Conservation (phyloP, 1,140 invertebrate genomes). For the Macrosteles quadrilineatus region DNA sequence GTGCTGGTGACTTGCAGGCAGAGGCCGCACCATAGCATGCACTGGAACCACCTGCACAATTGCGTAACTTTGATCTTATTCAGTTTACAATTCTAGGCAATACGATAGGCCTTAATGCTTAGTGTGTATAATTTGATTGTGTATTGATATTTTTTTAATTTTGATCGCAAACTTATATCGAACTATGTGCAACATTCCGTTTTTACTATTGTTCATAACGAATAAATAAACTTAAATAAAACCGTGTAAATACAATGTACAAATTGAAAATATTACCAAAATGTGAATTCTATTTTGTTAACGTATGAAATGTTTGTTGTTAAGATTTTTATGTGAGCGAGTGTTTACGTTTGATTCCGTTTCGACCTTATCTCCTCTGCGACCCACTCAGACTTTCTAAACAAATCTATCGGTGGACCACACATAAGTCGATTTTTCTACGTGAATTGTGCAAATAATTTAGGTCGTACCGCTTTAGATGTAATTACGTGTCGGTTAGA, state of each 20-base stretch:
- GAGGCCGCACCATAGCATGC: slow-evolving; percentile 15
- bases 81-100: slow-evolving; percentile 1
- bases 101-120: slow-evolving; percentile 21
- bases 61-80: background rate
- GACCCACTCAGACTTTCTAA: slow-evolving; percentile 16
- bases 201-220: slow-evolving; percentile 17
- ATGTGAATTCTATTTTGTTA: slow-evolving; percentile 22
- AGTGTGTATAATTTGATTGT: slow-evolving; percentile 16
- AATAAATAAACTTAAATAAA: slow-evolving; percentile 10
- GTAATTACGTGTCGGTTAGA: background rate
- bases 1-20: too few relatives aligned
- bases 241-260: slow-evolving; percentile 19
- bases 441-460: slow-evolving; percentile 8
- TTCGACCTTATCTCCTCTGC: background rate
- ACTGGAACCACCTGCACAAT: background rate
- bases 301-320: slow-evolving; percentile 19
- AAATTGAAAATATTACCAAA: slow-evolving; percentile 15
- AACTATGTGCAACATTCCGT: background rate
- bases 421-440: slow-evolving; percentile 6
- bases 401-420: slow-evolving; percentile 15
- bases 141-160: slow-evolving; percentile 1
- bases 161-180: background rate
- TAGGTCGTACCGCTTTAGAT: slow-evolving; percentile 20
- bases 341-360: background rate
- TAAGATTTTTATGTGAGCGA: slow-evolving; percentile 23